A percentile compares a stretch with the other conserved stretches of the same genome.
phyloP scores from a whole-genome alignment of 1,140 invertebrate species.

The Dolichoris vasculosae region DNA sequence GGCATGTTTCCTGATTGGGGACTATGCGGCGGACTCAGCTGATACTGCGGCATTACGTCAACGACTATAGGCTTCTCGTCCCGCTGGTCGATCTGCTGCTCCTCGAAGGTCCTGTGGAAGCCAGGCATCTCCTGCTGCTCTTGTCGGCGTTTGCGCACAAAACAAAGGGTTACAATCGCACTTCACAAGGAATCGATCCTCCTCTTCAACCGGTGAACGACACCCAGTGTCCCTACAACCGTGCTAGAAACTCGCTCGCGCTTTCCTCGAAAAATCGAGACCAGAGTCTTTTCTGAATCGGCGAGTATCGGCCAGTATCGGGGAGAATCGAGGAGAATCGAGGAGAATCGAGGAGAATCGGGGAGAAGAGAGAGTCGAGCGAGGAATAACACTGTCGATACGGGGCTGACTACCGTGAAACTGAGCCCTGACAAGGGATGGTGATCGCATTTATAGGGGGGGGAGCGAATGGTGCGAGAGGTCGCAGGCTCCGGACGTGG shows the following conservation, averaged over 20 bases:
- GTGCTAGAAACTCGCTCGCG: no score
- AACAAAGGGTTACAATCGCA: not conserved
- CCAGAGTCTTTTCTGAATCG: no score
- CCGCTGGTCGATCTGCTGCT: constrained; percentile 50
- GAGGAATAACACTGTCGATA: not conserved
- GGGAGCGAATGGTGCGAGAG: not conserved
- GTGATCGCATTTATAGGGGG: not conserved
- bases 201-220: no score
- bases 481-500: not conserved
- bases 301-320: no score
- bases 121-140: constrained; percentile 56
- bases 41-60: constrained; percentile 63
- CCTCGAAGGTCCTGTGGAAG: constrained; percentile 60
- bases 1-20: constrained; percentile 45
- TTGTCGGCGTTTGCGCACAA: not conserved
- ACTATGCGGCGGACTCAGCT: constrained; percentile 59
- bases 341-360: no score
- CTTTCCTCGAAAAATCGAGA: no score
- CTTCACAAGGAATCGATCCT: constrained; percentile 1
- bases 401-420: not conserved
- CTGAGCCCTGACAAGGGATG: not conserved
- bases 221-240: not conserved
- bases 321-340: no score
- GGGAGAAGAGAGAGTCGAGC: no score
- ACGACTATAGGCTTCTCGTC: constrained; percentile 65